phyloP scores from a whole-genome alignment of 2,888 invertebrate species.

The Eledone cirrhosa region DNA sequence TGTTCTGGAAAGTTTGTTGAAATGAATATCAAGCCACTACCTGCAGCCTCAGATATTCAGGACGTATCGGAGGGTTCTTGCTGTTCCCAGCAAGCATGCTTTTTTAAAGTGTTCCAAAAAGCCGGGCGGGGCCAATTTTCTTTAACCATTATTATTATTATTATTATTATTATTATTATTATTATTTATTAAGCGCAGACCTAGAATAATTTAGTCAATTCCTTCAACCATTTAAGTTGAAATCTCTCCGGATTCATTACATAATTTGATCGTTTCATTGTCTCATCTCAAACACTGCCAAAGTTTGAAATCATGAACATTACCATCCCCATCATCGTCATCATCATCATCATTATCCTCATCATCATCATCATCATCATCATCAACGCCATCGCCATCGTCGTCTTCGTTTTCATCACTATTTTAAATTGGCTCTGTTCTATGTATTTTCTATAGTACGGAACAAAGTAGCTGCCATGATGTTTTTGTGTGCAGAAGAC shows the following conservation, averaged over 20 bases:
- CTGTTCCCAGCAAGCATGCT: no score
- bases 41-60: no score
- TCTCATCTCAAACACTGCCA: background rate
- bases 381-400: background rate
- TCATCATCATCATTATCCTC: background rate
- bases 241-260: background rate
- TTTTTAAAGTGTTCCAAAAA: no score
- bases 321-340: background rate
- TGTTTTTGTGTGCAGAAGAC: background rate
- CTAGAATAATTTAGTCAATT: no score
- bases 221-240: no score
- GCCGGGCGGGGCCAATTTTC: no score
- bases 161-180: no score
- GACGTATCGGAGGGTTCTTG: no score
- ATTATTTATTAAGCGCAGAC: no score
- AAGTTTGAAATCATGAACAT: background rate
- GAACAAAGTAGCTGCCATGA: background rate
- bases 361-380: slow-evolving; percentile 18
- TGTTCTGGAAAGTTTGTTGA: no score
- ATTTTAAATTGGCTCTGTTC: background rate
- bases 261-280: background rate
- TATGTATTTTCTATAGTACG: background rate
- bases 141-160: no score
- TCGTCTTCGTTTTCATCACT: background rate
- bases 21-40: no score